These are phyloP conservation scores for Potorous gilbertii DNA, from an alignment of 2,797 vertebrate species.

Conservation along the genomic window DNA sequence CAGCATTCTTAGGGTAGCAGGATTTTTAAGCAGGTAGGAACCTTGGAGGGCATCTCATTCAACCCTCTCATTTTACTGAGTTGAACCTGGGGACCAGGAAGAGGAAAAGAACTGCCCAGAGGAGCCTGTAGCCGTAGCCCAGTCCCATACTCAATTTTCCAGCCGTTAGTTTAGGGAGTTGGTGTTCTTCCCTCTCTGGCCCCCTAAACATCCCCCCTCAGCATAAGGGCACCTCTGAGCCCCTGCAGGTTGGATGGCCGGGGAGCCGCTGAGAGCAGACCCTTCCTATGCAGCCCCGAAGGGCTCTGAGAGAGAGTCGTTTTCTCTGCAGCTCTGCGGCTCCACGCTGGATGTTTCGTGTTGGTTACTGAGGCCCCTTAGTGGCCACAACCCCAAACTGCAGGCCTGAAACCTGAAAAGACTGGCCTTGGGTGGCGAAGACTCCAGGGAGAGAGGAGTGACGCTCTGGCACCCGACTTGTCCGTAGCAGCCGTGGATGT, in stretches of 20 bases:
- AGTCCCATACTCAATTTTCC: no score
- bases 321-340: background rate
- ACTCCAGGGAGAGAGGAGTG: background rate
- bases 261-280: background rate
- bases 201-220: no score
- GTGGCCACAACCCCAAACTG: constrained; percentile 57
- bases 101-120: no score
- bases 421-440: no score
- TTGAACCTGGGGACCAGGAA: background rate
- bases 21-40: no score
- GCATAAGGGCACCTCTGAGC: no score
- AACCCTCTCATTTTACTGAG: background rate
- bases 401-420: constrained; percentile 9
- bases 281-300: background rate
- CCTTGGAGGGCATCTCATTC: no score
- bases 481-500: no score
- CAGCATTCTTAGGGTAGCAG: background rate
- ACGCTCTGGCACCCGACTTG: no score
- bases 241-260: no score
- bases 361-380: constrained; percentile 45
- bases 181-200: no score
- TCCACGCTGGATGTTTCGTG: accelerated
- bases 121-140: accelerated
- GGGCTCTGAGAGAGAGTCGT: background rate
- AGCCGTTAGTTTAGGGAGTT: no score